Percentiles rank a stretch among this genome's conserved stretches.
These are phyloP conservation scores for Hydriomena furcata DNA, from an alignment of 2,888 invertebrate species.

Conservation along the genomic window DNA sequence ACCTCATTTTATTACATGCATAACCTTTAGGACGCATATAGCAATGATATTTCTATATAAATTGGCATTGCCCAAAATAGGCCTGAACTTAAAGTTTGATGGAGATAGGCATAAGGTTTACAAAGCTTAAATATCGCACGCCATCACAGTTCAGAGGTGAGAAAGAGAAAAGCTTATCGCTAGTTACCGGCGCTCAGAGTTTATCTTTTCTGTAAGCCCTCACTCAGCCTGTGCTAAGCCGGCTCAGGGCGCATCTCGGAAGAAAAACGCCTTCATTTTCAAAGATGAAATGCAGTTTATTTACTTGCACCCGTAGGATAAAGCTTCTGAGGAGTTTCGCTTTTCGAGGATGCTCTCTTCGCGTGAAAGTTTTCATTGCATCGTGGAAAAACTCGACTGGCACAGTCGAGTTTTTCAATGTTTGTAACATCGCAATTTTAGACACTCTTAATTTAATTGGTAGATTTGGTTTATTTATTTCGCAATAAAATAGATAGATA, in stretches of 20 bases:
- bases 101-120: no score
- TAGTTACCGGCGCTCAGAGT: conserved; percentile 36
- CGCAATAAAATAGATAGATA: no score
- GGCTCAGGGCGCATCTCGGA: conserved; percentile 35
- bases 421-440: no score
- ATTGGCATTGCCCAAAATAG: no score
- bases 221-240: conserved; percentile 59
- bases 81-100: no score
- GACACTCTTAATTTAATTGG: no score
- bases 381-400: no score
- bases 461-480: no score
- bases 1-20: no score
- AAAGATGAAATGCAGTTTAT: conserved; percentile 16
- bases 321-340: conserved; percentile 5
- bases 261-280: conserved; percentile 23
- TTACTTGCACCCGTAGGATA: conserved; percentile 2
- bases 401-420: no score
- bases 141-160: conserved; percentile 11
- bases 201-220: conserved; percentile 75
- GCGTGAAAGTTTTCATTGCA: background rate
- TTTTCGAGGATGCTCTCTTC: background rate
- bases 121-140: background rate
- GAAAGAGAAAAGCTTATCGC: conserved; percentile 51
- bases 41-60: no score
- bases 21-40: no score